Conservation (phyloP, 1,140 invertebrate species). For the Bombus vancouverensis region DNA sequence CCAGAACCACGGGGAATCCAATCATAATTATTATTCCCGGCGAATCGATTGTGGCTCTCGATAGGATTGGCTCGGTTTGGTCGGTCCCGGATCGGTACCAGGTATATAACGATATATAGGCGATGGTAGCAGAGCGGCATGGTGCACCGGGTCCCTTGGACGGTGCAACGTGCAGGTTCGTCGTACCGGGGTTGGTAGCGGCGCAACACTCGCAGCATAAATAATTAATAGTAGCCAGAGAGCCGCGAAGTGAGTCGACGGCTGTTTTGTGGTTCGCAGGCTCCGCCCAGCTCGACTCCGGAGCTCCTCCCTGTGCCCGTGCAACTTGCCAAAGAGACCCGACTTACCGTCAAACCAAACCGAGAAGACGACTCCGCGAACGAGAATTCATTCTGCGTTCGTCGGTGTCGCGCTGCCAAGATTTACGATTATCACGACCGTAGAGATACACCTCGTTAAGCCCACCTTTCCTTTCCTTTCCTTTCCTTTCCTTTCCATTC, state of each 20-base stretch:
- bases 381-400: slow-evolving; percentile 23
- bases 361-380: slow-evolving; percentile 48
- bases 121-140: slow-evolving; percentile 15
- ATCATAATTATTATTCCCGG: slow-evolving; percentile 82
- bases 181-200: slow-evolving; percentile 59
- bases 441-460: neutral
- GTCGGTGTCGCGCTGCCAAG: neutral
- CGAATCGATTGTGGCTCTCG: slow-evolving; percentile 80
- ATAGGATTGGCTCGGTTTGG: slow-evolving; percentile 79
- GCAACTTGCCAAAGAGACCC: slow-evolving; percentile 54
- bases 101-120: slow-evolving; percentile 42
- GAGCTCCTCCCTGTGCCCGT: slow-evolving; percentile 80
- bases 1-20: slow-evolving; percentile 78
- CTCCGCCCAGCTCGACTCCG: slow-evolving; percentile 81
- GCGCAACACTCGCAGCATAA: slow-evolving; percentile 80
- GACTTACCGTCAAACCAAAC: slow-evolving; percentile 49
- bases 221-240: slow-evolving; percentile 82
- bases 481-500: neutral
- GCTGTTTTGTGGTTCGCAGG: slow-evolving; percentile 81
- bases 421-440: slow-evolving; percentile 46
- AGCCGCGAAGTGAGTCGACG: slow-evolving; percentile 77
- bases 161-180: slow-evolving; percentile 51
- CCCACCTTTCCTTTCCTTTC: neutral
- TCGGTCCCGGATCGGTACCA: slow-evolving; percentile 39
- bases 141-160: slow-evolving; percentile 22